A percentile compares a stretch with the other conserved stretches of the same genome.
Evolutionary conservation across 1,140 invertebrate genomes (phyloP).

Genomic region (Zaprionus davidi): DNA sequence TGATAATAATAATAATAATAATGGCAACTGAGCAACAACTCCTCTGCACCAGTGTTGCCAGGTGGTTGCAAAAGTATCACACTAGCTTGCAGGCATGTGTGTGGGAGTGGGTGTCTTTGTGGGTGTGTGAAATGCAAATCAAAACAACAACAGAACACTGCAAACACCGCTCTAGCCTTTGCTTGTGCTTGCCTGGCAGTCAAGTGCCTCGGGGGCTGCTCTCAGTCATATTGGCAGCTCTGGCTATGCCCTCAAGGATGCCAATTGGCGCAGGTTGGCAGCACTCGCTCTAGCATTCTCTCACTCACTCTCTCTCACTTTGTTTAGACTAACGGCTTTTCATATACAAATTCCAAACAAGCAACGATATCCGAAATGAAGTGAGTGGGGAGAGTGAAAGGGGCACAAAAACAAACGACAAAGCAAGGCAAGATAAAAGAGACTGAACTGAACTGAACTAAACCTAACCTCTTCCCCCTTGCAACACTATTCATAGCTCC

Average conservation of each 20-base stretch:
- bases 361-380: conserved; percentile 31
- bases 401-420: conserved; percentile 71
- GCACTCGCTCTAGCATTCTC: conserved; percentile 12
- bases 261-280: conserved; percentile 65
- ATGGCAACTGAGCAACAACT: conserved; percentile 31
- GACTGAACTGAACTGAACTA: conserved; percentile 28
- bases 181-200: conserved; percentile 11
- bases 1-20: conserved; percentile 78
- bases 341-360: conserved; percentile 42
- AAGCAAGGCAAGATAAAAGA: conserved; percentile 68
- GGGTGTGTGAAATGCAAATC: conserved; percentile 42
- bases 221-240: conserved; percentile 40
- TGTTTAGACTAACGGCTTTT: conserved; percentile 64
- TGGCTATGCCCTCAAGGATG: conserved; percentile 57
- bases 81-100: conserved; percentile 9
- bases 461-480: conserved; percentile 33
- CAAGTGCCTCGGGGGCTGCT: conserved; percentile 37
- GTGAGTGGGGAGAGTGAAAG: conserved; percentile 36
- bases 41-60: conserved; percentile 42
- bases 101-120: not conserved
- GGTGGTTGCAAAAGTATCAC: conserved; percentile 38
- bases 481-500: conserved; percentile 27
- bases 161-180: conserved; percentile 8
- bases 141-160: conserved; percentile 48
- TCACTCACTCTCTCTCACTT: not conserved